Percentiles rank a stretch among this genome's conserved stretches.
These are phyloP conservation scores for Tribolium freemani DNA, from an alignment of 2,888 invertebrate genomes.

Conservation along the genomic window DNA sequence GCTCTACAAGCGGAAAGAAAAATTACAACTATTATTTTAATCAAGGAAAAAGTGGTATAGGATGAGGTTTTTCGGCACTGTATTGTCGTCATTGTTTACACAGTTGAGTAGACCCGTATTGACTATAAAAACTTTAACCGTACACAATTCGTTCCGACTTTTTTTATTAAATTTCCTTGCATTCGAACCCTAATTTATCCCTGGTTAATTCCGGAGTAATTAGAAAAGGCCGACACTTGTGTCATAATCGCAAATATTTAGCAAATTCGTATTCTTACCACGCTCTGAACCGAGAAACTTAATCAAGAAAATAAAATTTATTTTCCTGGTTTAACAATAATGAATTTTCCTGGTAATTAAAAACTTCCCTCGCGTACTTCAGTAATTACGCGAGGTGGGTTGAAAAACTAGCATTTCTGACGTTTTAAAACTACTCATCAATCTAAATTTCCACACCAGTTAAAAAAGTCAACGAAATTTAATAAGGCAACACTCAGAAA, in stretches of 20 bases:
- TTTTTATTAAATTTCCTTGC: background rate
- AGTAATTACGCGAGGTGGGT: constrained; percentile 23
- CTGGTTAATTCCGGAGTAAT: background rate
- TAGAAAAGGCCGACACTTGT: background rate
- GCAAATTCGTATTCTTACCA: constrained; percentile 5
- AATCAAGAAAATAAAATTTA: constrained; percentile 29
- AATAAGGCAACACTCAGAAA: constrained; percentile 15
- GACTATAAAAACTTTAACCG: constrained; percentile 18
- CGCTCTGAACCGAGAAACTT: constrained; percentile 5
- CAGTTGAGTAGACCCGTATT: constrained; percentile 15
- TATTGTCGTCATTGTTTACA: constrained; percentile 23
- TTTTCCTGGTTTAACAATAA: constrained; percentile 17
- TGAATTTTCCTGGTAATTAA: constrained; percentile 28
- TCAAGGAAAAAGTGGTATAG: constrained; percentile 1
- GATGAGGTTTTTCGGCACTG: constrained; percentile 9
- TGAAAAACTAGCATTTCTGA: constrained; percentile 6
- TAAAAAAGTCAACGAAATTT: background rate
- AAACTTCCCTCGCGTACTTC: background rate
- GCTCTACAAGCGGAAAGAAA: background rate
- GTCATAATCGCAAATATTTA: constrained; percentile 2
- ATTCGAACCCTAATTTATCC: background rate
- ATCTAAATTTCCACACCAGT: constrained; percentile 17
- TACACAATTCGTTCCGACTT: constrained; percentile 21
- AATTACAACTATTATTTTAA: constrained; percentile 20
- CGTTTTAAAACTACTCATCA: constrained; percentile 23